These are phyloP conservation scores for Mesaphorura yosii DNA, from an alignment of 1,140 invertebrate species.

Conservation along the genomic window DNA sequence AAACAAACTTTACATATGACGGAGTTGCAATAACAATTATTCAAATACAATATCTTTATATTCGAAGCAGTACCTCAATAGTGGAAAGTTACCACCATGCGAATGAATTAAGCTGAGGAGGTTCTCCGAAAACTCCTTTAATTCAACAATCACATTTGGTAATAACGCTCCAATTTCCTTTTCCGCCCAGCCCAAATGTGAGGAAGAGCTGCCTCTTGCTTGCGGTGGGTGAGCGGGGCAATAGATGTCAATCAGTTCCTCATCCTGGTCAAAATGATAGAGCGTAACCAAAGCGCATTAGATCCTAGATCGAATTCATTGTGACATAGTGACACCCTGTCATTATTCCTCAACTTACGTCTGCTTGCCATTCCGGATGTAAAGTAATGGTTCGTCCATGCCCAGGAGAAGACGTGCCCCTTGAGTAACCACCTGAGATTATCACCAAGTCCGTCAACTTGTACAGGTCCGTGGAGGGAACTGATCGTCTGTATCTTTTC, in stretches of 20 bases:
- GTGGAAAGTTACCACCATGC: too few species aligned
- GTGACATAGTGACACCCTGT: not conserved
- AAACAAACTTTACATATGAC: too few species aligned
- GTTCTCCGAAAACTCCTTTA: constrained; percentile 51
- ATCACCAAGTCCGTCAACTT: constrained; percentile 63
- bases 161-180: constrained; percentile 51
- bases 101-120: constrained; percentile 55
- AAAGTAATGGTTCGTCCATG: constrained; percentile 19
- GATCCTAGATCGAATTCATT: not conserved
- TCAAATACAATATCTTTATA: too few species aligned
- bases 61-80: too few species aligned
- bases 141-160: constrained; percentile 57
- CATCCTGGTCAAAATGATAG: too few species aligned
- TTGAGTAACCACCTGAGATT: constrained; percentile 45
- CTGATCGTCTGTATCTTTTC: constrained; percentile 61
- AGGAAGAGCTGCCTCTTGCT: constrained; percentile 29
- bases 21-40: too few species aligned
- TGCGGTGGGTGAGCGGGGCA: constrained; percentile 49
- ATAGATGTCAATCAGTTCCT: constrained; percentile 34
- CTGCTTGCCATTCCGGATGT: constrained; percentile 14
- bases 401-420: not conserved
- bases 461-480: constrained; percentile 67
- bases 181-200: constrained; percentile 58
- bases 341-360: constrained; percentile 1
- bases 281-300: constrained; percentile 5